A percentile compares a stretch with the other conserved stretches of the same genome.
Evolutionary conservation across 30 jellyfish, hydroid and myxozoan genomes (phyloP).

Genomic region (Morbakka virulenta): DNA sequence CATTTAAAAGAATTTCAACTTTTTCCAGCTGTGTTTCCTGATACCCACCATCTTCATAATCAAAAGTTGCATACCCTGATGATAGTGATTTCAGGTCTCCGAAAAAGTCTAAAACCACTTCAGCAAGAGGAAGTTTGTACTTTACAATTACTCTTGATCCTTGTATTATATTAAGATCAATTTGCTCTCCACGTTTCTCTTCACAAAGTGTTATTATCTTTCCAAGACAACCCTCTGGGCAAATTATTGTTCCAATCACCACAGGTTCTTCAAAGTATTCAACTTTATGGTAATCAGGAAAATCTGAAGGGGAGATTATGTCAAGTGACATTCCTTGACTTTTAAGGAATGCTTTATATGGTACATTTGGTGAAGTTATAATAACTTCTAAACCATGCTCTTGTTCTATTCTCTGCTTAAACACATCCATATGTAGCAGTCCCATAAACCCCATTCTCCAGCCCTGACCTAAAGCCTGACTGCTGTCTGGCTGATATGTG

Average conservation of each 20-base stretch:
- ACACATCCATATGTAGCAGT: constrained; percentile 94
- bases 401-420: constrained; percentile 86
- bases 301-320: constrained; percentile 24
- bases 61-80: constrained; percentile 98
- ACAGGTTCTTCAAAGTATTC: constrained; percentile 68
- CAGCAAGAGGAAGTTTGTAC: constrained; percentile 81
- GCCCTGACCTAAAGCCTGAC: constrained; percentile 99
- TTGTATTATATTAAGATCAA: constrained; percentile 32
- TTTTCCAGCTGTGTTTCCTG: constrained; percentile 66
- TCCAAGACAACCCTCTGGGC: constrained; percentile 90
- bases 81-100: constrained; percentile 86
- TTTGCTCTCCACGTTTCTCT: constrained; percentile 89
- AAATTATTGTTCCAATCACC: constrained; percentile 84
- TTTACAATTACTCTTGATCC: constrained; percentile 83
- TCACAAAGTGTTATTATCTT: constrained; percentile 61
- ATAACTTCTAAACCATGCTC: constrained; percentile 83
- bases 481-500: constrained; percentile 82
- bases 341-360: constrained; percentile 44
- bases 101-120: constrained; percentile 86
- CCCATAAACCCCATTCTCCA: constrained; percentile 95
- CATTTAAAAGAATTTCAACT: constrained; percentile 62
- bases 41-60: constrained; percentile 90
- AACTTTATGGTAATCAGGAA: constrained; percentile 52
- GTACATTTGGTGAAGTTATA: constrained; percentile 93
- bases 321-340: neutral